Percentiles rank a stretch among this genome's conserved stretches.
These are phyloP conservation scores for Macrotus californicus DNA, from an alignment of 2,113 vertebrate species.

Conservation along the genomic window DNA sequence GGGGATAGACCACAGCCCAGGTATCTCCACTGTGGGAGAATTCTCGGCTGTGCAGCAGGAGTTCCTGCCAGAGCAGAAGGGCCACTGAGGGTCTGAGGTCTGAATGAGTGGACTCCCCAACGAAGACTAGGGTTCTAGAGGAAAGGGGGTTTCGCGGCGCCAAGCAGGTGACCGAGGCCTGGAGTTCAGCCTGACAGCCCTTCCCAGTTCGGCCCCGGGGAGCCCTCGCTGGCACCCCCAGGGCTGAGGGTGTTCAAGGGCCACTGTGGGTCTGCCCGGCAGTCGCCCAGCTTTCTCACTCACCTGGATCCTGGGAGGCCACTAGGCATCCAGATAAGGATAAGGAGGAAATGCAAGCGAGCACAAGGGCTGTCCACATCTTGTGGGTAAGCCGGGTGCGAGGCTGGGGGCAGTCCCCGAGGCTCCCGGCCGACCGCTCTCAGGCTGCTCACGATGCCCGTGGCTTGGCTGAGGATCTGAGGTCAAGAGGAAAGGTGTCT, in stretches of 20 bases:
- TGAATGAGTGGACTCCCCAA: rapidly evolving
- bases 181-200: rapidly evolving
- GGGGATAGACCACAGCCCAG: rapidly evolving
- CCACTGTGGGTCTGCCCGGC: neutral
- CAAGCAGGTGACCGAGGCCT: neutral
- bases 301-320: neutral
- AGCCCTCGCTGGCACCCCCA: neutral
- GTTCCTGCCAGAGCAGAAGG: rapidly evolving
- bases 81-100: rapidly evolving
- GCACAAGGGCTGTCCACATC: constrained; percentile 58
- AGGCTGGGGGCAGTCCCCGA: neutral
- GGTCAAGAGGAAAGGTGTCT: neutral
- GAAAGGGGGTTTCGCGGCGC: no score
- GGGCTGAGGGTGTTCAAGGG: neutral
- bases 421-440: neutral
- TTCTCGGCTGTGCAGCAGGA: neutral
- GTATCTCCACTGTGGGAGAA: rapidly evolving
- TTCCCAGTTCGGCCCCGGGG: neutral
- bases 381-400: neutral
- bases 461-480: neutral
- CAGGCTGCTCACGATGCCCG: neutral
- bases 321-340: neutral
- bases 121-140: rapidly evolving
- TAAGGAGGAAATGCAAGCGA: constrained; percentile 23
- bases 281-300: neutral